These are phyloP conservation scores for Melanostigma gelatinosum DNA, from an alignment of 2,113 vertebrate species.

Conservation along the genomic window DNA sequence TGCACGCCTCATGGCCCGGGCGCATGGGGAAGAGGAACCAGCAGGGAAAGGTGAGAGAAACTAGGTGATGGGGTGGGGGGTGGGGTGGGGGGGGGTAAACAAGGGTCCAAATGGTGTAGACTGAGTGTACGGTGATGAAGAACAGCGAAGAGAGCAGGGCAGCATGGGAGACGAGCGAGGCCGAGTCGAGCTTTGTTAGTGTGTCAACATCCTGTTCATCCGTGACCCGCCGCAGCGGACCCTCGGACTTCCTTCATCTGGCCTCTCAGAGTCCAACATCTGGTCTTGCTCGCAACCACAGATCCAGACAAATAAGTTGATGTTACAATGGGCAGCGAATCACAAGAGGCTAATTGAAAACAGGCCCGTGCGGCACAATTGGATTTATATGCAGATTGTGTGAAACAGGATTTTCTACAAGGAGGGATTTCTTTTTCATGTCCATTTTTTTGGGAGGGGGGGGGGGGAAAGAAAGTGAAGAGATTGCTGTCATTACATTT, in stretches of 20 bases:
- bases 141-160: not conserved
- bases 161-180: not conserved
- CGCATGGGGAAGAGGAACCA: constrained; percentile 6
- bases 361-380: constrained; percentile 18
- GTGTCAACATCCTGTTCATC: constrained; percentile 72
- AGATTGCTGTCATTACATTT: constrained; percentile 17
- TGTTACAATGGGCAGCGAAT: constrained; percentile 58
- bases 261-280: constrained; percentile 60
- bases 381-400: constrained; percentile 31
- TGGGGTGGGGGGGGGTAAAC: constrained; percentile 14
- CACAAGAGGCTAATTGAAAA: constrained; percentile 49
- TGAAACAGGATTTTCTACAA: constrained; percentile 20
- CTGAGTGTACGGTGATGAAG: not conserved
- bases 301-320: constrained; percentile 52
- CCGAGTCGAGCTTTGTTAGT: constrained; percentile 50
- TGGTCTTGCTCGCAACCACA: constrained; percentile 51
- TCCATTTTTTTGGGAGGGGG: not conserved
- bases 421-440: not conserved
- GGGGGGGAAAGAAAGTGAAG: not conserved
- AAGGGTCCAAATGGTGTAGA: not conserved
- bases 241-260: constrained; percentile 59
- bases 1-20: constrained; percentile 48
- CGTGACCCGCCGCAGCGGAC: constrained; percentile 44
- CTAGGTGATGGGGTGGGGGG: not conserved
- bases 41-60: constrained; percentile 35